Conservation (phyloP, 2,113 vertebrate genomes). For the Pseudolaguvia tuberculata region DNA sequence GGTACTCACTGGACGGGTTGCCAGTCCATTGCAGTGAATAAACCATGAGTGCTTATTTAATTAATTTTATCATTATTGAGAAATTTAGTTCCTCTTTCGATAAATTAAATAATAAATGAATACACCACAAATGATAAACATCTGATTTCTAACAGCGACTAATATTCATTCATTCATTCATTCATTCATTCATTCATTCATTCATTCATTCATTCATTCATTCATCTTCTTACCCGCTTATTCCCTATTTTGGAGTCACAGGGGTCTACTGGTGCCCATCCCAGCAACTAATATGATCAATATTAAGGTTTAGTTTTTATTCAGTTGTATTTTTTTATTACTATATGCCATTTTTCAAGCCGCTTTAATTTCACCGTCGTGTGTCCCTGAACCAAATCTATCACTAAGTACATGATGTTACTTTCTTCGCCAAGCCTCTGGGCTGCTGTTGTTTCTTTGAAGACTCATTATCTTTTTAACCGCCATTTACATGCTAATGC, state of each 20-base stretch:
- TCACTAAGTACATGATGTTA: background rate
- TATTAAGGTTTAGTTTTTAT: background rate
- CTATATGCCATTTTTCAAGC: background rate
- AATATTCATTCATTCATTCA: too few relatives aligned
- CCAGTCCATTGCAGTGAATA: too few relatives aligned
- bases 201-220: too few relatives aligned
- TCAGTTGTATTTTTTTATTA: background rate
- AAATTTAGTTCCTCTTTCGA: background rate
- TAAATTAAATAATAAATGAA: background rate
- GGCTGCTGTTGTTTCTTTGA: background rate
- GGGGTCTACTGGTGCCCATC: too few relatives aligned
- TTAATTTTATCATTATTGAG: background rate
- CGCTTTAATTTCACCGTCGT: background rate
- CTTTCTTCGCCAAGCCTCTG: background rate
- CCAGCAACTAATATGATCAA: constrained; percentile 3
- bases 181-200: too few relatives aligned
- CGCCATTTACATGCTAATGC: constrained; percentile 40
- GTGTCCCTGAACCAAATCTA: too few relatives aligned
- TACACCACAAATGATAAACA: background rate
- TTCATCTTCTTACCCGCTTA: too few relatives aligned
- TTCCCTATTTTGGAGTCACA: too few relatives aligned
- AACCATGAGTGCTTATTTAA: background rate
- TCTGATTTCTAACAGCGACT: background rate
- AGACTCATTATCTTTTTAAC: constrained; percentile 1
- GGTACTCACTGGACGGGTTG: too few relatives aligned